A percentile compares a stretch with the other conserved stretches of the same genome.
Evolutionary conservation across 2,888 invertebrate species (phyloP).

Genomic region (Criorhina ranunculi): DNA sequence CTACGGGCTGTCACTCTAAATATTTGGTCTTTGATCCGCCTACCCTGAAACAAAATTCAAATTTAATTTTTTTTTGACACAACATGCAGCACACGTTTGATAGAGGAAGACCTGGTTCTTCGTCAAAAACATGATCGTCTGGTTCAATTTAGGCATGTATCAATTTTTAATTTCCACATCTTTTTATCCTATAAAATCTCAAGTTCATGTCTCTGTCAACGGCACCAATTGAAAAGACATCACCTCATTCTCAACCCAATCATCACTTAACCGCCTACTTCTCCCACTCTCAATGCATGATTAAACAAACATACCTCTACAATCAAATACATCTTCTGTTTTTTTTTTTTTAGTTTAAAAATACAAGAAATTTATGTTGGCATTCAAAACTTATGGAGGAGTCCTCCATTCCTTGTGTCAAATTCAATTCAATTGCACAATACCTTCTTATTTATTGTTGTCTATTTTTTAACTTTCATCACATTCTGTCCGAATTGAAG

Average conservation of each 20-base stretch:
- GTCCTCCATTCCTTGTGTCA: constrained; percentile 24
- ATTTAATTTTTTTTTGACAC: no score
- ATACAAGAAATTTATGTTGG: constrained; percentile 37
- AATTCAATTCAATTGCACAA: constrained; percentile 61
- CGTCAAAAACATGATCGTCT: no score
- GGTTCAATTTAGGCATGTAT: no score
- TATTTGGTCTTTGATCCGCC: no score
- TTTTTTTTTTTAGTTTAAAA: constrained; percentile 8
- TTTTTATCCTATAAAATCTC: no score
- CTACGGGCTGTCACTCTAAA: no score
- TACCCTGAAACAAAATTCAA: no score
- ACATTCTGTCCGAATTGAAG: constrained; percentile 20
- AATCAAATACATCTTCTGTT: neutral
- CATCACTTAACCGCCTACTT: constrained; percentile 4
- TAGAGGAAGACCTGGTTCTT: no score
- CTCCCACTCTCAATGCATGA: neutral
- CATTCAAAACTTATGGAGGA: constrained; percentile 16
- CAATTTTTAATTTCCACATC: no score
- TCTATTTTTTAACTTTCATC: constrained; percentile 67
- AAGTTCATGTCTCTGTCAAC: no score
- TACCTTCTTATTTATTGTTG: constrained; percentile 46
- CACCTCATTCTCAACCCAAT: neutral
- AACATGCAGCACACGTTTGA: no score
- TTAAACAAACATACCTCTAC: neutral
- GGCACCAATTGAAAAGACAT: neutral